Evolutionary conservation across 2,113 vertebrate species (phyloP).

Genomic region (Bolborhynchus lineola): DNA sequence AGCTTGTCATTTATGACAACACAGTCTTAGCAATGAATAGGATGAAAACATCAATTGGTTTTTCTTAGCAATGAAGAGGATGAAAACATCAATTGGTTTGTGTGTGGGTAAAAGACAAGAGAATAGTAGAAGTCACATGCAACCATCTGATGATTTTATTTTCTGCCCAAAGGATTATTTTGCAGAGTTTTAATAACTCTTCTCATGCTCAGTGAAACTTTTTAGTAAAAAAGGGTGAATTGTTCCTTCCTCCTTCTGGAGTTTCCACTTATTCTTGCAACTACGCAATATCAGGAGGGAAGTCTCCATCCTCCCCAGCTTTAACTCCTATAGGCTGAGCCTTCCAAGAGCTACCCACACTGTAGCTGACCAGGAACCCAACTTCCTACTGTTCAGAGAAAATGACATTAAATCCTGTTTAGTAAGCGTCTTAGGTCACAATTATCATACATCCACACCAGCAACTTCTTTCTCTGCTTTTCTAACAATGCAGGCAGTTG

Average conservation of each 20-base stretch:
- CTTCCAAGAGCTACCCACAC: neutral
- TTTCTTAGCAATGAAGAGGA: slow-evolving; percentile 41
- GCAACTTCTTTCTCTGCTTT: neutral
- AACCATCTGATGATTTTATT: neutral
- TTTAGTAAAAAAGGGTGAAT: neutral
- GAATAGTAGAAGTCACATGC: neutral
- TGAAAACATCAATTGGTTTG: slow-evolving; percentile 50
- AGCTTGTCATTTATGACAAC: neutral
- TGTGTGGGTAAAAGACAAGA: neutral
- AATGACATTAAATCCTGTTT: neutral
- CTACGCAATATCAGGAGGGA: neutral
- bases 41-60: slow-evolving; percentile 55
- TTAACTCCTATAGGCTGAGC: neutral
- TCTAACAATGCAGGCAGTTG: neutral
- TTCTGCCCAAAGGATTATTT: neutral
- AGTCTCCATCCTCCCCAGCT: neutral
- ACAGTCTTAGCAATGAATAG: neutral
- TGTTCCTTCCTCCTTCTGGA: neutral
- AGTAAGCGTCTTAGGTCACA: neutral
- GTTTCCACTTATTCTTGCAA: neutral
- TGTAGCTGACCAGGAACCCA: neutral
- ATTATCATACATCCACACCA: accelerated
- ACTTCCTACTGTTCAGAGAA: neutral
- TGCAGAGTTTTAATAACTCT: neutral
- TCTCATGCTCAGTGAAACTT: neutral